Base-by-base conservation (phyloP, 2,888 invertebrate genomes). In the Morpho helenor region DNA sequence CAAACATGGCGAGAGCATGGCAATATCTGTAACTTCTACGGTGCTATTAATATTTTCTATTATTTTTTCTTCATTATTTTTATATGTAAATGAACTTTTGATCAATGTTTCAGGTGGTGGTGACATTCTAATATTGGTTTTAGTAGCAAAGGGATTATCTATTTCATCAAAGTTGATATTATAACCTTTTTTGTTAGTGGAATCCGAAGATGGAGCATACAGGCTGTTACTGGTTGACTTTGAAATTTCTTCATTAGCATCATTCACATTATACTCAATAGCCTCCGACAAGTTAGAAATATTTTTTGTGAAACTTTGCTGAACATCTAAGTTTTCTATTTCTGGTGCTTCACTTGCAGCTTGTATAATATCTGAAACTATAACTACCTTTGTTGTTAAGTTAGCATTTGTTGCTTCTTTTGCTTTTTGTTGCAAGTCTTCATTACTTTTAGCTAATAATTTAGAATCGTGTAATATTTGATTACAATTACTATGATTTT, bases 81-180 rank as follows among this genome's bases (percentile, higher is more conserved):
- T 41, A n/a, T 45, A 44, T 43, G 9, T 39, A 10, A 49, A 55
- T 44, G 48, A 7, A 43, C 3, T 68, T 42, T 61, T 65, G 41
- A 52, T 39, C 8, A 43, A 40, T 22, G 46, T 66, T 10, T 64
- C 65, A 39, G 71, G 66, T 9, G 82, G 68, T 16, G 82, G 86
- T 6, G 87, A 84, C 57, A 71, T 58, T 56, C 82, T 75, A 16
- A 86, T 80, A 66, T 80, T 84, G 39, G 76, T 78, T 79, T 85
- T 86, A 4, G 81, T 85, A 9, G 79, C 80, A 72, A 88, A 89
- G 43, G 86, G 88, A 68, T 88, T 76, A 57, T 84, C 81, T 55
- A 83, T 77, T 48, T 86, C 83, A 69, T 87, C 87, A 66, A 88
- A 87, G 68, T 87, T 80, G 40, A 85, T 82, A 64, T 84, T 84